Base-by-base conservation (phyloP, 53 echinoderm and acorn worm species). In the Echinometra lucunter region DNA sequence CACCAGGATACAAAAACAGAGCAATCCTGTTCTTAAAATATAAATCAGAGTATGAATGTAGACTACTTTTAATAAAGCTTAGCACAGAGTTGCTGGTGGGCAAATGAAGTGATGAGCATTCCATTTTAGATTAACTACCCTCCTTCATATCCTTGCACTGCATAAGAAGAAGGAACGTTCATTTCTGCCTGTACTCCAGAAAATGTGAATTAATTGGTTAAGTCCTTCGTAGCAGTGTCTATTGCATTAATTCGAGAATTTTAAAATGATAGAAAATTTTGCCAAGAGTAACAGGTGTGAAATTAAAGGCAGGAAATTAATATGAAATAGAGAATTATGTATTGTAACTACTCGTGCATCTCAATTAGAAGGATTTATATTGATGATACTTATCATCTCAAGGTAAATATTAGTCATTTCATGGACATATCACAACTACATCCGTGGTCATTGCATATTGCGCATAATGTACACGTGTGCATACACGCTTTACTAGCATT, bases 51-150 rank as follows among this genome's bases (percentile, higher is more conserved):
- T 83, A 49, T 85, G 49, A 49, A 47, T 45, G 12, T 0, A 85
- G 53, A 85, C 85, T 53, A 85, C n/a, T n/a, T 85, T 85, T 85
- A 85, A 85, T 85, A 85, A 85, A 85, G 85, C 85, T 11, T 19
- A 85, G 85, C 49, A 13, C 17, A n/a, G 49, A 85, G 47, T 85
- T 85, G 85, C 85, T 85, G 85, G 85, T 85, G 85, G 85, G 85
- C 85, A 85, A 49, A 85, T 49, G 85, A 53, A 53, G 85, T 85
- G 53, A 85, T 85, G 49, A 85, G 85, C n/a, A 45, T 85, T n/a
- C 85, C 45, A 28, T 49, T 85, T 49, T 47, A 47, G 49, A 85
- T 85, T 85, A 47, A 85, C 85, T 47, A 49, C 85, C 28, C 11
- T 85, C 85, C 85, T 85, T 85, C 85, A 28, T 49, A 30, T 40